These are phyloP conservation scores for Drosophila takahashii DNA, from an alignment of 1,140 invertebrate species.

Conservation along the genomic window DNA sequence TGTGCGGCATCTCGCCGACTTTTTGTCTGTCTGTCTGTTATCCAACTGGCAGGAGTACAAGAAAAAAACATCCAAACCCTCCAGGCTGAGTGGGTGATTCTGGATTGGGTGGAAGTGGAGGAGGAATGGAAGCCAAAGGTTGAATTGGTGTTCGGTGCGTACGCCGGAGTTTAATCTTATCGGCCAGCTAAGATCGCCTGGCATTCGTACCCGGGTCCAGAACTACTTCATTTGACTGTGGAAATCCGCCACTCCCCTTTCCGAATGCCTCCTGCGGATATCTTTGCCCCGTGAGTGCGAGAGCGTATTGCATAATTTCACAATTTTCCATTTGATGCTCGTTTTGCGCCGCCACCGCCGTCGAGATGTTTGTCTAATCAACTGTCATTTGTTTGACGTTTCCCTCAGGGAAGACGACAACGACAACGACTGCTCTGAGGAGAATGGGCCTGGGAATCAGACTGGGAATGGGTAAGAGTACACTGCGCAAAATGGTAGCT, in stretches of 20 bases:
- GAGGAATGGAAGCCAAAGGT: conserved; percentile 15
- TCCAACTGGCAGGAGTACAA: conserved; percentile 19
- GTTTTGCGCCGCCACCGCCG: conserved; percentile 71
- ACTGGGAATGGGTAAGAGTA: conserved; percentile 8
- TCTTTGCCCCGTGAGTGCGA: conserved; percentile 51
- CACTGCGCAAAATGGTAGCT: not conserved
- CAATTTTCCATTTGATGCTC: conserved; percentile 85
- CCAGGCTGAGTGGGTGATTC: conserved; percentile 29
- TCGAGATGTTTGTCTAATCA: conserved; percentile 85
- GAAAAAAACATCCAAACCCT: conserved; percentile 29
- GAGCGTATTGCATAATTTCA: conserved; percentile 84
- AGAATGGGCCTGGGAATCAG: conserved; percentile 20
- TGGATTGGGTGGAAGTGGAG: conserved; percentile 10
- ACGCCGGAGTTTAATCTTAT: conserved; percentile 79
- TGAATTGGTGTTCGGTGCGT: conserved; percentile 62
- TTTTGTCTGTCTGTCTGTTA: conserved; percentile 38
- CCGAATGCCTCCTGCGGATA: not conserved
- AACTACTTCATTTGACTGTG: conserved; percentile 79
- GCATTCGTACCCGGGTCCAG: conserved; percentile 48
- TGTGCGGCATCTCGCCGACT: conserved; percentile 54
- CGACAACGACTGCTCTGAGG: conserved; percentile 35
- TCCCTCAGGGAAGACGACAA: conserved; percentile 75
- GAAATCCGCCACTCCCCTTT: not conserved
- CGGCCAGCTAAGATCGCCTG: conserved; percentile 64
- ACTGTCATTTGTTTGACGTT: conserved; percentile 85